Conservation (phyloP, 2,113 vertebrate genomes). For the Thinocorus orbignyianus region DNA sequence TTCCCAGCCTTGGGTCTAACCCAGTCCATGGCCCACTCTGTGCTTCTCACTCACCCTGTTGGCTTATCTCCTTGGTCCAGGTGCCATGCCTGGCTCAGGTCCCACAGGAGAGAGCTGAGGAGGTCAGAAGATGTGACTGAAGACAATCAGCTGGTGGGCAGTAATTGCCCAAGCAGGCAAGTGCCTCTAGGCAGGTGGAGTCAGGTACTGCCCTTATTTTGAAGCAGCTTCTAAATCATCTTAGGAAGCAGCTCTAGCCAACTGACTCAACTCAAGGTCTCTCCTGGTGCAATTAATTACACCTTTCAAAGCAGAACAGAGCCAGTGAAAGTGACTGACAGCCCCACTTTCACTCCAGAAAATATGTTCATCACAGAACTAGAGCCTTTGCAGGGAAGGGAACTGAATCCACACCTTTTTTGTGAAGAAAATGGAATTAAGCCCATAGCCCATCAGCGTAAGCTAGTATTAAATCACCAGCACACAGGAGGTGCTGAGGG, state of each 20-base stretch:
- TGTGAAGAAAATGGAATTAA: not conserved
- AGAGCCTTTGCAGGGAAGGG: not conserved
- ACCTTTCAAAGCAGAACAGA: not conserved
- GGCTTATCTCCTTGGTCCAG: not conserved
- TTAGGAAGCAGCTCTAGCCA: not conserved
- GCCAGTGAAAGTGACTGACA: not conserved
- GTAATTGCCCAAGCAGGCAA: not conserved
- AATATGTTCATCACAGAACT: not conserved
- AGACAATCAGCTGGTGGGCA: not conserved
- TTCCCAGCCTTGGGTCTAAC: not conserved
- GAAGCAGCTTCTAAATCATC: not conserved
- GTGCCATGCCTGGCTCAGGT: not conserved
- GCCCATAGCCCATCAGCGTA: not conserved
- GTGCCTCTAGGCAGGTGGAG: not conserved
- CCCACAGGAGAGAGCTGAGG: not conserved
- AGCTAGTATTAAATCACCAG: not conserved
- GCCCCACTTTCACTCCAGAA: not conserved
- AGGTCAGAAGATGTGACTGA: not conserved
- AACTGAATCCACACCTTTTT: not conserved
- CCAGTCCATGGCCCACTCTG: not conserved
- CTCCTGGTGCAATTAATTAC: not conserved
- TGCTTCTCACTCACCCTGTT: not conserved
- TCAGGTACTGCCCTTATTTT: not conserved
- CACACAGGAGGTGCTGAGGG: not conserved
- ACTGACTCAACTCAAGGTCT: fast-evolving